Base-by-base conservation (phyloP, 2,113 vertebrate species). In the Brienomyrus longianalis region DNA sequence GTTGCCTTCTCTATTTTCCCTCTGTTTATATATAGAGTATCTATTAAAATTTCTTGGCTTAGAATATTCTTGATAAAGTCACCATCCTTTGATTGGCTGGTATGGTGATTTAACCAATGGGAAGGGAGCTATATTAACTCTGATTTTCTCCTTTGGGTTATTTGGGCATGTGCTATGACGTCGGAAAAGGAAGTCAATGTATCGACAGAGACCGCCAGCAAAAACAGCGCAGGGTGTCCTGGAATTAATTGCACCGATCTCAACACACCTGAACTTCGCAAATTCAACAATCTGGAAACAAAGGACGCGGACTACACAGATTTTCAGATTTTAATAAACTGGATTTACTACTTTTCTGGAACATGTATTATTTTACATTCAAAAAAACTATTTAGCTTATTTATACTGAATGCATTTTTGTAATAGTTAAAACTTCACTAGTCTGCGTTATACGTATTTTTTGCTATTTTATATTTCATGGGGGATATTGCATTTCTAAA, bases 131-230 rank as follows among this genome's bases (percentile, higher is more conserved):
- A 43, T 91, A 90, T 91, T 95, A 94, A 92, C 93, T 94, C 95
- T 95, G 94, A 94, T n/a, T n/a, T n/a, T n/a, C n/a, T n/a, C n/a
- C n/a, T n/a, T n/a, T n/a, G n/a, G n/a, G 93, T 94, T 95, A 90
- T 54, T 93, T 95, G 93, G 92, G 95, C 95, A 91, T 95, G 91
- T 95, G 95, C 94, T 92, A 95, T 98, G 98, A 98, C 98, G 98
- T 98, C 97, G 98, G 94, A 94, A 70, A 92, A 96, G 97, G 97
- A 97, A 97, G 97, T 97, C 95, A 97, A 96, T 96, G 96, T 96
- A 97, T 96, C 94, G 94, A 95, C 95, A 95, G 94, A 96, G 95
- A 97, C 62, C n/a, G 10, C 62, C 62, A 10, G 96, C 95, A 96
- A 96, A 95, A 95, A 96, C 95, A 94, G 95, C 95, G 94, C 95